Percentiles rank a stretch among this genome's conserved stretches.
Conservation (phyloP, 1,140 invertebrate species). For the Orchestia grillus region DNA sequence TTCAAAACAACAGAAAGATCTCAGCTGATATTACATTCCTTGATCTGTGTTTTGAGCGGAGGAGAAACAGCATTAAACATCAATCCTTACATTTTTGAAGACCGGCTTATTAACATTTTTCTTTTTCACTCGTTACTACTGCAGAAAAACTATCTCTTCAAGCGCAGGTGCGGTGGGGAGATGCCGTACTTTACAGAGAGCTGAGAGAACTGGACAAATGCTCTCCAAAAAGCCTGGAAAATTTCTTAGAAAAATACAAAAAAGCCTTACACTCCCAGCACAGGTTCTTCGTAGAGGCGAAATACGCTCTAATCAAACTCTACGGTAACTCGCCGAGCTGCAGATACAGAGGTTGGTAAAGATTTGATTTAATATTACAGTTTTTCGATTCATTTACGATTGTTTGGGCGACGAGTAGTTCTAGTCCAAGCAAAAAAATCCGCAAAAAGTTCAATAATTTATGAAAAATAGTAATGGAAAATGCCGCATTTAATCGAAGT, state of each 20-base stretch:
- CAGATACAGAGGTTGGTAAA: constrained; percentile 62
- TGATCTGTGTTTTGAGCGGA: no score
- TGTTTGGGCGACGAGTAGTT: no score
- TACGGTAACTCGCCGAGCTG: constrained; percentile 62
- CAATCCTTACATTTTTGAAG: no score
- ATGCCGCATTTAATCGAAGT: no score
- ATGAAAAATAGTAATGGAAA: no score
- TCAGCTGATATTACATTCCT: no score
- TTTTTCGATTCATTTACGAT: no score
- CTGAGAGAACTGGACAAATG: constrained; percentile 58
- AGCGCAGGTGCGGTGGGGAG: constrained; percentile 64
- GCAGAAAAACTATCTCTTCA: neutral
- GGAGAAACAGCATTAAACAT: no score
- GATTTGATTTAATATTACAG: no score
- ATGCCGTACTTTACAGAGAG: constrained; percentile 61
- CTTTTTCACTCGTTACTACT: neutral
- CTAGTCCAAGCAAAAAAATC: no score
- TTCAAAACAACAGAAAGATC: no score
- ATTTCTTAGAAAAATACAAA: constrained; percentile 61
- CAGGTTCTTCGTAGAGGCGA: constrained; percentile 66
- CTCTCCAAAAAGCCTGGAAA: constrained; percentile 56
- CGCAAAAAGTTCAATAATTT: no score
- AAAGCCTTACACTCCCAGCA: constrained; percentile 65
- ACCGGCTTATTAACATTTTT: neutral
- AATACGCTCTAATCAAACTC: constrained; percentile 63